Evolutionary conservation across 2,888 invertebrate species (phyloP).

Genomic region (Protophormia terraenovae): DNA sequence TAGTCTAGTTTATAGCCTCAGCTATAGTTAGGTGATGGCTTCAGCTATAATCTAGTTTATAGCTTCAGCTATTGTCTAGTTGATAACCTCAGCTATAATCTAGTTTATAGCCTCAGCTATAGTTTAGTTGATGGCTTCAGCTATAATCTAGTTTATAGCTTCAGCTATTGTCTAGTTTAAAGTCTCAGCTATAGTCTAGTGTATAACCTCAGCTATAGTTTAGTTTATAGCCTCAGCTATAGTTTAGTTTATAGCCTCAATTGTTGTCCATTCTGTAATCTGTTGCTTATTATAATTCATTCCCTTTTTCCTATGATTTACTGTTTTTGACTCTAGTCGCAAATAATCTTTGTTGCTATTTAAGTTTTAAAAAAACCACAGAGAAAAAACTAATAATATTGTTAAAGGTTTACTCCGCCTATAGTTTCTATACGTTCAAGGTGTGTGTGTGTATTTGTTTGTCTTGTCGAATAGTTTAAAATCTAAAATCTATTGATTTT

Average conservation of each 20-base stretch:
- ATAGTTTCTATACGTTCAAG: not conserved
- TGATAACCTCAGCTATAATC: too few species aligned
- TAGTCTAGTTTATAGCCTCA: too few species aligned
- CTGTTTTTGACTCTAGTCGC: conserved; percentile 17
- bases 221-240: not conserved
- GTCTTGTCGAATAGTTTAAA: too few species aligned
- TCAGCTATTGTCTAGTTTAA: too few species aligned
- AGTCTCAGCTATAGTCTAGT: not conserved
- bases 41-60: not conserved
- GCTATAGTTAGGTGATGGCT: too few species aligned
- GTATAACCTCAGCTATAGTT: not conserved
- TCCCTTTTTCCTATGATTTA: not conserved
- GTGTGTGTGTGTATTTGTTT: conserved; percentile 22
- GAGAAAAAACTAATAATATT: conserved; percentile 3
- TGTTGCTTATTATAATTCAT: not conserved
- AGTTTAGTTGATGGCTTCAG: too few species aligned
- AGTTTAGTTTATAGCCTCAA: too few species aligned
- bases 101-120: too few species aligned
- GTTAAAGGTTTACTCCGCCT: conserved; percentile 6
- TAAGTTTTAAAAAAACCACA: conserved; percentile 29
- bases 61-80: not conserved
- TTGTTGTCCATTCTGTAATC: too few species aligned
- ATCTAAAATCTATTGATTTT: conserved; percentile 57
- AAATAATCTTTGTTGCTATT: conserved; percentile 34
- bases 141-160: too few species aligned